A percentile compares a stretch with the other conserved stretches of the same genome.
These are phyloP conservation scores for Amphipoea lucens DNA, from an alignment of 2,888 invertebrate species.

Conservation along the genomic window DNA sequence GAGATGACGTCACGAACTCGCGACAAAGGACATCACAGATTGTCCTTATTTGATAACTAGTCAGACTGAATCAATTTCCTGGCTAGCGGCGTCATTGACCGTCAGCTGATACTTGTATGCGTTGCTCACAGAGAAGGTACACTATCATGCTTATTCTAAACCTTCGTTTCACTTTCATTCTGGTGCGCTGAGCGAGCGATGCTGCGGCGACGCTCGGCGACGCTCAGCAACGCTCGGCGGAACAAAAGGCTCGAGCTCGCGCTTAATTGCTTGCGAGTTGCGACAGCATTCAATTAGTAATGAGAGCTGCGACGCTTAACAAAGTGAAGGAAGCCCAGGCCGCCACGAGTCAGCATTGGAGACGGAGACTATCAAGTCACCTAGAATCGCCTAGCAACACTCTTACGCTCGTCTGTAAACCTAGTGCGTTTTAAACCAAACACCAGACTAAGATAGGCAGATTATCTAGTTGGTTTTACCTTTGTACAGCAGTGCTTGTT, in stretches of 20 bases:
- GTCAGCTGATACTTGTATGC: background rate
- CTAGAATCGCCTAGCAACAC: background rate
- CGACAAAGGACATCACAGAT: background rate
- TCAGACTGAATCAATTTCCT: constrained; percentile 18
- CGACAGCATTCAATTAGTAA: constrained; percentile 17
- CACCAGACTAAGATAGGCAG: background rate
- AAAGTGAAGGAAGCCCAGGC: background rate
- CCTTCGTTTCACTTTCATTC: background rate
- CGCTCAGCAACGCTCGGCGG: no score
- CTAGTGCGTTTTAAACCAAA: background rate
- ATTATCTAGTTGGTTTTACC: background rate
- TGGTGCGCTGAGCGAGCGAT: background rate
- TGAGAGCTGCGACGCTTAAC: background rate
- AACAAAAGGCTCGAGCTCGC: constrained; percentile 11
- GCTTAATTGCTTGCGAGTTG: constrained; percentile 13
- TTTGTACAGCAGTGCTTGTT: background rate
- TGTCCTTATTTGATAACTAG: constrained; percentile 2
- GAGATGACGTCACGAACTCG: background rate
- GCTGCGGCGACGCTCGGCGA: background rate
- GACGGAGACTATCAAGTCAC: background rate
- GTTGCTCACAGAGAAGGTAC: background rate
- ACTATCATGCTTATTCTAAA: background rate
- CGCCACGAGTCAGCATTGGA: no score
- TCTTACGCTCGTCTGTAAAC: background rate
- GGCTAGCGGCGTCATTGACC: background rate